phyloP scores from a whole-genome alignment of 2,113 vertebrate species.

The Asarcornis scutulata region DNA sequence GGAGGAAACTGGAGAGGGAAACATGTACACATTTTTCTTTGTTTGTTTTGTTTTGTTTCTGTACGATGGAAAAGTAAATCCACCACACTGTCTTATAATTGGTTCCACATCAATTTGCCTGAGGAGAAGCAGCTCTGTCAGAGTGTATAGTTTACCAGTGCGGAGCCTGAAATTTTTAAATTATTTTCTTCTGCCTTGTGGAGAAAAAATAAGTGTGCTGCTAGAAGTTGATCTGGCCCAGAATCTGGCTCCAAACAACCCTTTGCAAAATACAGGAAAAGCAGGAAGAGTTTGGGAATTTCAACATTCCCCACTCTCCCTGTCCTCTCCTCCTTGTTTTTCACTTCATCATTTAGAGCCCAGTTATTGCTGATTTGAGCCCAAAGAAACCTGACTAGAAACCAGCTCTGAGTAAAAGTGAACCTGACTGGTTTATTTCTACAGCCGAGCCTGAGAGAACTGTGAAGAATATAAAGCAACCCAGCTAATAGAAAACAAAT shows the following conservation, averaged over 20 bases:
- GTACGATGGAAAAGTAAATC: neutral
- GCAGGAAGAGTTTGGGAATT: neutral
- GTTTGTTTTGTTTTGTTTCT: neutral
- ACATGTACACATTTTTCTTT: neutral
- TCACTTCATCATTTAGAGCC: neutral
- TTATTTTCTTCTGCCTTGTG: neutral
- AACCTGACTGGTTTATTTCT: constrained; percentile 38
- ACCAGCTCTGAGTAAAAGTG: neutral
- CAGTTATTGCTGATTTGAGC: neutral
- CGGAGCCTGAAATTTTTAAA: neutral
- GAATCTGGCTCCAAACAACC: neutral
- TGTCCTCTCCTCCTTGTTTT: neutral
- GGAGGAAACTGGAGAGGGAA: neutral
- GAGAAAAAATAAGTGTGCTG: neutral
- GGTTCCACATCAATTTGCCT: neutral
- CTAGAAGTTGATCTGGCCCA: neutral
- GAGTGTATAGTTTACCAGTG: neutral
- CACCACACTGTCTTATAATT: neutral
- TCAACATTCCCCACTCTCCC: neutral
- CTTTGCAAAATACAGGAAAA: neutral
- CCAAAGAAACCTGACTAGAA: constrained; percentile 9
- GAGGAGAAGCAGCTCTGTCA: neutral
- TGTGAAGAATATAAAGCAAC: neutral
- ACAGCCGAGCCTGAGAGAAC: neutral
- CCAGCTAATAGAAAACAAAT: constrained; percentile 46